Evolutionary conservation across 1,140 invertebrate species (phyloP), one percentile per base, ranked within the genome.

Genomic region (Heliconius eleuchia): DNA sequence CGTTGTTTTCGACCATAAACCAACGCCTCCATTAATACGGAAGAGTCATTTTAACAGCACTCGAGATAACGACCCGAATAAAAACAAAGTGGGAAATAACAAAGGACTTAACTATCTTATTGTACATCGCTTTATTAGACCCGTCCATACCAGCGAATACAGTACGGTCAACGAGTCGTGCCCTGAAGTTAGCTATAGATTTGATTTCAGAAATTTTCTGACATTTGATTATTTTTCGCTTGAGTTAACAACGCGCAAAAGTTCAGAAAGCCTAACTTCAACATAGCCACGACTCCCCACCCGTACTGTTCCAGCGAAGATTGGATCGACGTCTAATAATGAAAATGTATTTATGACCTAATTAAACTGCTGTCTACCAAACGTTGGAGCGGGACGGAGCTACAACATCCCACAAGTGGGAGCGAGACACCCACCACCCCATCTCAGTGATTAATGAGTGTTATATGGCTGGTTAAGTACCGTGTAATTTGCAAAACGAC

Each of bases 401-500:
- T 73, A 30, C 37, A 37, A 72, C 80, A 85, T 52, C 50, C 34
- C 34, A 13, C 34, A 57, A 76, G 89, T 77, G 79, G 27, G 85
- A 92, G 74, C 75, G 89, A 84, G 90, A 91, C 76, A 73, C 72
- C 76, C 30, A 23, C 83, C 81, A 80, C 78, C 83, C 89, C 83
- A 81, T 80, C 80, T 81, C 79, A 75, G 89, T 95, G 94, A 95
- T 95, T 95, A 95, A 95, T 94, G 93, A 93, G 86, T 89, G 94
- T 95, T 95, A 95, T 95, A 95, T 95, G 94, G 93, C 91, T 94
- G 94, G 93, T 95, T 95, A 95, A 95, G 94, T 95, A 95, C 94
- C 94, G 92, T 95, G 94, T 95, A 95, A 95, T 95, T 95, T 95
- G 94, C 94, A 95, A 95, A 95, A 95, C 94, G 94, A 95, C 89